Percentiles rank a stretch among this genome's conserved stretches.
These are phyloP conservation scores for Matsumurasca onukii DNA, from an alignment of 1,140 invertebrate genomes.

Conservation along the genomic window DNA sequence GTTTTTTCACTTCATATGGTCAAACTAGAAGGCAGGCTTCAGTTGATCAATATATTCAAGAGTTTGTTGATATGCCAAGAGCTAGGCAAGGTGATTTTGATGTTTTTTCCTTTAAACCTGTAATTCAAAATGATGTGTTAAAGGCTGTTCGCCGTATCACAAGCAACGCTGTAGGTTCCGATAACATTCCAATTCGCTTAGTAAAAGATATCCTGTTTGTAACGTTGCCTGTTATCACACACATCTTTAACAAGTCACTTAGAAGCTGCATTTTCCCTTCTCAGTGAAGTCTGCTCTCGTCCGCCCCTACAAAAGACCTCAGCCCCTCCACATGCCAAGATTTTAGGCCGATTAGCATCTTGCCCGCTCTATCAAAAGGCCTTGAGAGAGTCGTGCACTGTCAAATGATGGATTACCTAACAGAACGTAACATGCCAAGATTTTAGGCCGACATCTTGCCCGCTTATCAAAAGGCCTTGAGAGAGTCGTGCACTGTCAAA, in stretches of 20 bases:
- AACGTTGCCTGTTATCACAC: not conserved
- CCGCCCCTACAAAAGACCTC: not conserved
- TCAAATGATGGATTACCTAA: not conserved
- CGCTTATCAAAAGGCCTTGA: too few relatives aligned
- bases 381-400: not conserved
- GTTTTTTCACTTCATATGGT: not conserved
- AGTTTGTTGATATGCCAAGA: not conserved
- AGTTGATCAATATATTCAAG: not conserved
- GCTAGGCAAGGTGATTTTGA: not conserved
- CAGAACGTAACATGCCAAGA: not conserved
- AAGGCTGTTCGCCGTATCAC: not conserved
- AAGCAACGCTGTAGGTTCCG: not conserved
- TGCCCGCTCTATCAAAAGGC: not conserved
- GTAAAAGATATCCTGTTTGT: not conserved
- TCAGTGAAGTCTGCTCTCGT: not conserved
- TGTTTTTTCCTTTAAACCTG: not conserved
- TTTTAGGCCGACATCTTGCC: too few relatives aligned
- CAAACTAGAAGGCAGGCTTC: not conserved
- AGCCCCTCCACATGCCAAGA: not conserved
- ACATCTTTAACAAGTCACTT: not conserved
- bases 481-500: too few relatives aligned
- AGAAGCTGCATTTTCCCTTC: not conserved
- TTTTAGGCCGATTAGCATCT: not conserved
- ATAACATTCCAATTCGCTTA: not conserved
- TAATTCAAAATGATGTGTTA: not conserved